Evolutionary conservation across 2,797 vertebrate species (phyloP).

Genomic region (Acanthis flammea): DNA sequence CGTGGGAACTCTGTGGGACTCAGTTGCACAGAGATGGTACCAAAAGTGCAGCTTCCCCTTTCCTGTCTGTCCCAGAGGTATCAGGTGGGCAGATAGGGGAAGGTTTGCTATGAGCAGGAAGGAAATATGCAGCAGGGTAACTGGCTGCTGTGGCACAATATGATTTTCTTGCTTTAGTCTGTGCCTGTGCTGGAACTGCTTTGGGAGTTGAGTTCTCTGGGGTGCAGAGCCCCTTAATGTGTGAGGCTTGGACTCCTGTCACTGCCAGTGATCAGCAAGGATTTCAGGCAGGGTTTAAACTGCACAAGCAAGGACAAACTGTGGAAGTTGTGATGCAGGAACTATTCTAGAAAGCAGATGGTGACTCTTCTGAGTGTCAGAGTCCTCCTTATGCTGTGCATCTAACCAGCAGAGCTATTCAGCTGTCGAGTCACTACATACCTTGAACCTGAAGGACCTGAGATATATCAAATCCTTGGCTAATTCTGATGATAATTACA

Average conservation of each 20-base stretch:
- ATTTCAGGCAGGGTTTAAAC: not conserved
- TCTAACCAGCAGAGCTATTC: not conserved
- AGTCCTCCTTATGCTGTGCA: not conserved
- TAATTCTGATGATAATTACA: conserved; percentile 85
- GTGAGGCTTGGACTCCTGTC: not conserved
- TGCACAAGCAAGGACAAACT: not conserved
- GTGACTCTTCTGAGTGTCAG: not conserved
- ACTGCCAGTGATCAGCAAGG: not conserved
- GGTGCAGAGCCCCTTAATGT: not conserved
- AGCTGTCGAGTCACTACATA: conserved; percentile 62
- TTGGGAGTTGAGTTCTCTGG: not conserved
- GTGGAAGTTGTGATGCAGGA: not conserved
- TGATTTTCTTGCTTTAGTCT: not conserved
- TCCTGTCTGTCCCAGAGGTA: not conserved
- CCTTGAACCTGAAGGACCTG: conserved; percentile 91
- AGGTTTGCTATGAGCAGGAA: not conserved
- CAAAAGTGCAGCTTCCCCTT: not conserved
- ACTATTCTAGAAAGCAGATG: not conserved
- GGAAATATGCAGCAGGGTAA: not conserved
- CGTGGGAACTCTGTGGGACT: not conserved
- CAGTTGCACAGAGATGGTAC: not conserved
- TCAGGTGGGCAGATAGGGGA: not conserved
- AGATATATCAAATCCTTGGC: conserved; percentile 91
- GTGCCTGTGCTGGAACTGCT: not conserved
- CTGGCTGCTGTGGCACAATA: not conserved